phyloP scores from a whole-genome alignment of 1,140 invertebrate genomes.

The Heliconius hermathena region DNA sequence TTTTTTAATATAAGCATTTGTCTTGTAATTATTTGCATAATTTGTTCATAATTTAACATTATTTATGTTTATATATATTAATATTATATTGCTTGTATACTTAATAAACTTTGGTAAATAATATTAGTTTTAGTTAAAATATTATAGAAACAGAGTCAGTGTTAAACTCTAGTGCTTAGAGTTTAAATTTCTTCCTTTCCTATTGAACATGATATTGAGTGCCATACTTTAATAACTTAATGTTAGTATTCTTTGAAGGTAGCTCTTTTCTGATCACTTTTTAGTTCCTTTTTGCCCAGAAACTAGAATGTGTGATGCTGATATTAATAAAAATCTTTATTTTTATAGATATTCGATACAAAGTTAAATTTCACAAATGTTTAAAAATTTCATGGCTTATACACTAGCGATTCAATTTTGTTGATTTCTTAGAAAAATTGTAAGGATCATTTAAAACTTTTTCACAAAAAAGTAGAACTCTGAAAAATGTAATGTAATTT shows the following conservation, averaged over 20 bases:
- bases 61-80: background rate
- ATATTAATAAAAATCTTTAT: background rate
- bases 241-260: background rate
- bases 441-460: background rate
- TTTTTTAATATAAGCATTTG: background rate
- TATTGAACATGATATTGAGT: background rate
- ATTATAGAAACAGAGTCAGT: background rate
- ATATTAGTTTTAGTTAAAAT: background rate
- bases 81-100: conserved; percentile 1
- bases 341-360: background rate
- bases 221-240: background rate
- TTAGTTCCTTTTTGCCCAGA: background rate
- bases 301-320: background rate
- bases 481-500: background rate
- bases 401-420: background rate
- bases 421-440: background rate
- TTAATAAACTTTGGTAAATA: background rate
- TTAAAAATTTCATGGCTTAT: background rate
- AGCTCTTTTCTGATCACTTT: background rate
- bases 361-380: background rate
- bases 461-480: background rate
- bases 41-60: background rate
- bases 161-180: background rate
- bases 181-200: background rate
- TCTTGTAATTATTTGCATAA: background rate